Base-by-base conservation (phyloP, 2,888 invertebrate genomes). In the Xanthorhoe designata region DNA sequence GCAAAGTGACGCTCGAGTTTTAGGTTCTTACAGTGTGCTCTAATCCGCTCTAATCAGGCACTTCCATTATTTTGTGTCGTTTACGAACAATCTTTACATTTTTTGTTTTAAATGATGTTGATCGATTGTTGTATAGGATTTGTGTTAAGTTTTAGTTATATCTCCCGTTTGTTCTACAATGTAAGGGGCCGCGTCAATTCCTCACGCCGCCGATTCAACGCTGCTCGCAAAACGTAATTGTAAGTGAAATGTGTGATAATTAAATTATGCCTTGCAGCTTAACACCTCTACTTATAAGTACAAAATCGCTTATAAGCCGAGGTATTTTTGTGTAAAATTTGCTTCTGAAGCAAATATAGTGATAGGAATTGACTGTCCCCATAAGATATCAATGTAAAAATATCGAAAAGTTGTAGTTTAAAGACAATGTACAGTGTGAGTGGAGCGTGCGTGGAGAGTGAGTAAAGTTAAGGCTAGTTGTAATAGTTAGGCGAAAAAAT, bases 121-220 rank as follows among this genome's bases (percentile, higher is more conserved):
- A 84, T 86, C 80, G 78, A 85, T 86, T 80, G 38, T 86, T 91
- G 88, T 90, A 86, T 89, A 90, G 84, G 81, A 81, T 84, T 74
- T 75, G 82, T 81, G 85, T 87, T 89, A 87, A 88, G 89, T 89
- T 88, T n/a, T n/a, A n/a, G 81, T 86, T 87, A 81, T 77, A 77
- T 77, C n/a, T 78, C 79, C 67, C 49, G 47, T 78, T 80, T 57
- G 42, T 62, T 67, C 59, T 67, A 56, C 59, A 59, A 55, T 86
- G 87, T 85, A 82, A 86, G 89, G 92, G 92, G 86, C 79, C 80
- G 83, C 77, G 86, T 91, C 92, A 90, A 91, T 91, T 92, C 90
- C 90, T 83, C 82, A 75, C 75, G 78, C 75, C 74, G 82, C 82
- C 78, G 71, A 76, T 80, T 79, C 58, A 75, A 76, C 70, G 81